Evolutionary conservation across 2,888 invertebrate genomes (phyloP).

Genomic region (Brachypalpus laphriformis): DNA sequence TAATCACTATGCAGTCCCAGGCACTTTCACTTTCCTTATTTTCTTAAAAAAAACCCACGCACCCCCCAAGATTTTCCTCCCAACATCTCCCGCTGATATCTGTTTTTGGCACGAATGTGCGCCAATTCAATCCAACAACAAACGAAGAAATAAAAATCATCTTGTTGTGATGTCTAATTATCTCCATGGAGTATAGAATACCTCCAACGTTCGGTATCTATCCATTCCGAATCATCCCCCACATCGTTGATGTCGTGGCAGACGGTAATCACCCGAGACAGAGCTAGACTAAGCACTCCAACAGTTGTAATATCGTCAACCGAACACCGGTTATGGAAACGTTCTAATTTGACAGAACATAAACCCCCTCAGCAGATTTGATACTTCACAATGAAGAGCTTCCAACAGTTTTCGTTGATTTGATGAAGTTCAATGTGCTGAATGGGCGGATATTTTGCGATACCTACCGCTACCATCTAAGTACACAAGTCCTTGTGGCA

Average conservation of each 20-base stretch:
- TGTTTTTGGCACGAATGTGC: slow-evolving; percentile 36
- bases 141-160: slow-evolving; percentile 20
- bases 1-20: too few relatives aligned
- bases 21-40: neutral
- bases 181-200: neutral
- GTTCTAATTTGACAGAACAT: slow-evolving; percentile 42
- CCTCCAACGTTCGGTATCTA: neutral
- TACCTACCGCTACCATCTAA: neutral
- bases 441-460: slow-evolving; percentile 29
- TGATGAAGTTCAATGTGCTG: slow-evolving; percentile 56
- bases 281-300: neutral
- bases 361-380: slow-evolving; percentile 11
- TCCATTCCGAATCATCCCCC: slow-evolving; percentile 1
- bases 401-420: slow-evolving; percentile 54
- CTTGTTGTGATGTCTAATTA: slow-evolving; percentile 43
- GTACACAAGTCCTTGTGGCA: neutral
- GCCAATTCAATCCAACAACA: slow-evolving; percentile 16
- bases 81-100: slow-evolving; percentile 8
- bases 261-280: neutral
- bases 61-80: neutral
- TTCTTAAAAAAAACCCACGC: neutral
- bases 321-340: slow-evolving; percentile 7
- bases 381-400: slow-evolving; percentile 61
- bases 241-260: slow-evolving; percentile 13
- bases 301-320: slow-evolving; percentile 4